Conservation (phyloP, 2,113 vertebrate species). For the Sardina pilchardus region DNA sequence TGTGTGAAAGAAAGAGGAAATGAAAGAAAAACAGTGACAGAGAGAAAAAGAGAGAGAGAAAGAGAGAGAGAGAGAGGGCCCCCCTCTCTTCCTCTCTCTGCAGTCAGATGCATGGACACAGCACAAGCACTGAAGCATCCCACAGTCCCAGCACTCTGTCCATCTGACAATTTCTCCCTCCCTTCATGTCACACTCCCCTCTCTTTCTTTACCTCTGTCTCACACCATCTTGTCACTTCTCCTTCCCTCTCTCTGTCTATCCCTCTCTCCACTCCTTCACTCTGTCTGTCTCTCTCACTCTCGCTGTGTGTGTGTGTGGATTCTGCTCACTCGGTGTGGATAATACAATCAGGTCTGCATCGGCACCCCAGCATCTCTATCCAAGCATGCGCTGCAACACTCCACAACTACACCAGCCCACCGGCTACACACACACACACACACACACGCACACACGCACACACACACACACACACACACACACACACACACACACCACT, state of each 20-base stretch:
- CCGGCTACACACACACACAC: too few species aligned
- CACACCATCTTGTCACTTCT: neutral
- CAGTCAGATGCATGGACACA: neutral
- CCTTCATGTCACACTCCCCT: conserved; percentile 38
- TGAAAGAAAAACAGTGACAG: conserved; percentile 11
- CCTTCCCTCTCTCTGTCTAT: too few species aligned
- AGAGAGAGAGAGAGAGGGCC: conserved; percentile 39
- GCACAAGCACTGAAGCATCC: neutral
- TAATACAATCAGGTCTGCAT: too few species aligned
- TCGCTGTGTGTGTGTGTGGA: neutral
- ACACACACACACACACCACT: too few species aligned
- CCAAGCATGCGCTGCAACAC: neutral
- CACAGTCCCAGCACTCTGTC: neutral
- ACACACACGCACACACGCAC: too few species aligned
- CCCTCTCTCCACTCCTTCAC: neutral
- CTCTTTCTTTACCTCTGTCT: neutral
- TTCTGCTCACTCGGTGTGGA: too few species aligned
- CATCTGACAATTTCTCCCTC: neutral
- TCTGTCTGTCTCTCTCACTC: neutral
- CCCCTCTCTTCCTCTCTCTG: too few species aligned
- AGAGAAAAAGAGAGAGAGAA: conserved; percentile 34
- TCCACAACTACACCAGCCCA: too few species aligned
- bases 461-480: too few species aligned
- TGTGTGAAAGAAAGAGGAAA: neutral
- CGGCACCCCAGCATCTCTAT: neutral